A percentile compares a stretch with the other conserved stretches of the same genome.
Evolutionary conservation across 92 coral and sea anemone species (phyloP).

Genomic region (Porites evermanni): DNA sequence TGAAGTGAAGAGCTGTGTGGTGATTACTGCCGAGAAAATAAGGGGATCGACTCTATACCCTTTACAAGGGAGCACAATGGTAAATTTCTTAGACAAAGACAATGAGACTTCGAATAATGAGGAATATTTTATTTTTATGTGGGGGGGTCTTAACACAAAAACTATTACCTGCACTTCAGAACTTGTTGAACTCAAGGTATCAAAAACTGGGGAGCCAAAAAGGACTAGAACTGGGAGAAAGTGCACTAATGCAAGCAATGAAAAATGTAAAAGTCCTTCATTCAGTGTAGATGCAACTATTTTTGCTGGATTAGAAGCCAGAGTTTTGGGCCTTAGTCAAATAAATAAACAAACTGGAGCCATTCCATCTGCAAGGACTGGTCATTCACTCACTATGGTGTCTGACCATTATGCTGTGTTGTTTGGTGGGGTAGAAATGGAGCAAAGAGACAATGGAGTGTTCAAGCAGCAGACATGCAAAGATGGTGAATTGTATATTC

Average conservation of each 20-base stretch:
- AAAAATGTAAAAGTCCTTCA: slow-evolving; percentile 6
- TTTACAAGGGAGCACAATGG: slow-evolving; percentile 33
- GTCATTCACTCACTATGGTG: slow-evolving; percentile 32
- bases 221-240: neutral
- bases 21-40: slow-evolving; percentile 31
- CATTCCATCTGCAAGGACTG: slow-evolving; percentile 45
- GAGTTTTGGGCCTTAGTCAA: neutral
- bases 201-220: neutral
- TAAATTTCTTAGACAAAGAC: neutral
- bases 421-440: slow-evolving; percentile 33
- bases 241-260: neutral
- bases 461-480: slow-evolving; percentile 28
- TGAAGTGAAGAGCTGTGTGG: slow-evolving; percentile 10
- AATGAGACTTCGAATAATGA: too few species aligned
- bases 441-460: slow-evolving; percentile 41
- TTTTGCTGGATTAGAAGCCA: slow-evolving; percentile 29
- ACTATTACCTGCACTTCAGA: slow-evolving; percentile 29
- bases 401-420: slow-evolving; percentile 6
- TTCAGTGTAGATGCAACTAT: slow-evolving; percentile 31
- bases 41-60: slow-evolving; percentile 39
- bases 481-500: slow-evolving; percentile 37
- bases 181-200: slow-evolving; percentile 15
- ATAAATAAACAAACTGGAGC: slow-evolving; percentile 1
- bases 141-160: slow-evolving; percentile 27
- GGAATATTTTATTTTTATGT: too few species aligned